These are phyloP conservation scores for Orthonyx spaldingii DNA, from an alignment of 2,113 vertebrate genomes.

Conservation along the genomic window DNA sequence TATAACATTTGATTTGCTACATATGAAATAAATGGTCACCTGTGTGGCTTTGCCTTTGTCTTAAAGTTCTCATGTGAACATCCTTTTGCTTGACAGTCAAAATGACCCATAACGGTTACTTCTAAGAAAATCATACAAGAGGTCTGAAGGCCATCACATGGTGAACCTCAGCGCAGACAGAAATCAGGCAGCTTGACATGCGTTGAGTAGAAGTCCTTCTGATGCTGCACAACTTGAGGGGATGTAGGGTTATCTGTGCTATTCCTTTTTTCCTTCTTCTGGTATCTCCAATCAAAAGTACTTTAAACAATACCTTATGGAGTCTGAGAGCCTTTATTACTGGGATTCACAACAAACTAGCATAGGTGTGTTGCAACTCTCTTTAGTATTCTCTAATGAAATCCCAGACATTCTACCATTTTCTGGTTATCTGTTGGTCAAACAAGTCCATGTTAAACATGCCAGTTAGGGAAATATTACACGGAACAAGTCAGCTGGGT, in stretches of 20 bases:
- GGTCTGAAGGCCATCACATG: not conserved
- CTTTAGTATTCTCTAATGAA: not conserved
- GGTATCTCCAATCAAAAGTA: not conserved
- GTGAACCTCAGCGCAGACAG: not conserved
- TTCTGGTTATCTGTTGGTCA: not conserved
- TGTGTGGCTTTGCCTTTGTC: not conserved
- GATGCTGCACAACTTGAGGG: not conserved
- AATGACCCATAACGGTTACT: not conserved
- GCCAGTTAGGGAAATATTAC: not conserved
- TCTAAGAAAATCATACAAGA: not conserved
- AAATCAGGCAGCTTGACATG: not conserved
- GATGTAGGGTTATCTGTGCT: not conserved
- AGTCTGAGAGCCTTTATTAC: not conserved
- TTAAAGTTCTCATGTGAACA: not conserved
- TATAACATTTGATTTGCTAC: not conserved
- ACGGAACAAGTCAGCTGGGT: not conserved
- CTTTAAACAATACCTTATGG: not conserved
- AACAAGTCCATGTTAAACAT: not conserved
- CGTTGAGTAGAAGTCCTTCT: not conserved
- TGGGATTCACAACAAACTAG: not conserved
- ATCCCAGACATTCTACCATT: not conserved
- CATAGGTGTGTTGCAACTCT: not conserved
- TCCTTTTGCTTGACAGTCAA: not conserved
- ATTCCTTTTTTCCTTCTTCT: not conserved
- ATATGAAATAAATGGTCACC: not conserved